A percentile compares a stretch with the other conserved stretches of the same genome.
Conservation (phyloP, 2,797 vertebrate species). For the Pseudomugil gertrudae region DNA sequence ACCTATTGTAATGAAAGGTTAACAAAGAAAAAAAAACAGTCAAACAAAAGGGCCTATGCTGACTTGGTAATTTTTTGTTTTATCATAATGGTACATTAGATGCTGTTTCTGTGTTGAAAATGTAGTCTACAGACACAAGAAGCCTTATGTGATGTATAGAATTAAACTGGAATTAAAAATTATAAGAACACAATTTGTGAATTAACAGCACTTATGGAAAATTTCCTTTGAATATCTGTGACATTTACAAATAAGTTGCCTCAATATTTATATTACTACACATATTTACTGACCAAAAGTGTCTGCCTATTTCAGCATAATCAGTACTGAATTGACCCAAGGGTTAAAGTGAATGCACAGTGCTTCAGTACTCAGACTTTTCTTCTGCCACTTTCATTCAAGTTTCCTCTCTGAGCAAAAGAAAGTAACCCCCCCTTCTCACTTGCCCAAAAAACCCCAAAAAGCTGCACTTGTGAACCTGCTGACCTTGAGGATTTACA, state of each 20-base stretch:
- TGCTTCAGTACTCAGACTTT: conserved; percentile 25
- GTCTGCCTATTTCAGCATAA: background rate
- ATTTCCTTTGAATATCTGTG: background rate
- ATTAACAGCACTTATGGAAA: background rate
- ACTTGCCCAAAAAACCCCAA: no score
- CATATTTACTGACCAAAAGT: background rate
- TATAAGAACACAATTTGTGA: background rate
- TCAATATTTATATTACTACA: background rate
- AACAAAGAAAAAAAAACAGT: conserved; percentile 6
- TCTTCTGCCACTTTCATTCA: conserved; percentile 43
- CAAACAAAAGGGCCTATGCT: conserved; percentile 3
- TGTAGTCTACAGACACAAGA: background rate
- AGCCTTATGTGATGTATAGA: background rate
- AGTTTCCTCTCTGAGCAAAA: conserved; percentile 45
- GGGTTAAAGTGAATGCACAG: conserved; percentile 29
- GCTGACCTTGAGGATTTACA: conserved; percentile 60
- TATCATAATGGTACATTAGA: background rate
- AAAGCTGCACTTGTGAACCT: conserved; percentile 54
- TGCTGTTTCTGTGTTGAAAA: background rate
- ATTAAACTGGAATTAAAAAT: no score
- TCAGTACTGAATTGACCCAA: conserved; percentile 10
- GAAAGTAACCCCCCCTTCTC: no score
- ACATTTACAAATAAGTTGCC: background rate
- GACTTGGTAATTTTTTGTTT: background rate
- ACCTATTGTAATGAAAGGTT: conserved; percentile 23